Evolutionary conservation across 2,797 vertebrate genomes (phyloP), one percentile per base, ranked within the genome.

Genomic region (Gorsachius magnificus): DNA sequence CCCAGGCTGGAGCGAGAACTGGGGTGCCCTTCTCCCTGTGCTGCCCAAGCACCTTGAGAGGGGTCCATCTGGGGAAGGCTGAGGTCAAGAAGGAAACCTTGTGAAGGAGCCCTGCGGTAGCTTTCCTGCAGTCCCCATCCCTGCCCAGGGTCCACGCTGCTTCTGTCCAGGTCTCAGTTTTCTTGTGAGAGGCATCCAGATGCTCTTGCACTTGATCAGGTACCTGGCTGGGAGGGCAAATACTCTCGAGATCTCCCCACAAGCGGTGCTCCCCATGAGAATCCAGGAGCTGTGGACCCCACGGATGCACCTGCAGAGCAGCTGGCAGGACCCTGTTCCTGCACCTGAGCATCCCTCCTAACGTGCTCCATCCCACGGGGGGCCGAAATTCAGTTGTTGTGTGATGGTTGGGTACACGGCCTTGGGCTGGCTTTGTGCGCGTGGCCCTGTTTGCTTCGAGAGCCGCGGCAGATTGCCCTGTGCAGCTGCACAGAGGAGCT

Each of bases 331-430:
- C 31, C 22, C 56, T 48, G 51, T 6, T 43, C 6, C 28, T 58
- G 6, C 33, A 2, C 2, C 3, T 46, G 68, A 25, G 24, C 48
- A 60, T 41, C 83, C 31, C 29, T 53, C 13, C n/a, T 28, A 16
- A 54, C 1, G 5, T 20, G 9, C 56, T 31, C 0, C 0, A 10
- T 29, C 33, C 72, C 61, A 1, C 6, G 26, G 28, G 28, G 56
- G 43, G 9, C 19, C 2, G 0, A 33, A 64, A 48, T 41, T 38
- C 54, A 69, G 71, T n/a, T 65, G 26, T 25, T 25, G n/a, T 76
- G 77, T 41, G 84, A 54, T 7, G 26, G 13, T 41, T 50, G 85
- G 93, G 77, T 74, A 20, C 26, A 2, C 28, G 29, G 46, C 61
- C 76, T 36, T 70, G 83, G 57, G 3, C 0, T 31, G 8, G 57